These are phyloP conservation scores for Glomeris maerens DNA, from an alignment of 1,140 invertebrate genomes.

Conservation along the genomic window DNA sequence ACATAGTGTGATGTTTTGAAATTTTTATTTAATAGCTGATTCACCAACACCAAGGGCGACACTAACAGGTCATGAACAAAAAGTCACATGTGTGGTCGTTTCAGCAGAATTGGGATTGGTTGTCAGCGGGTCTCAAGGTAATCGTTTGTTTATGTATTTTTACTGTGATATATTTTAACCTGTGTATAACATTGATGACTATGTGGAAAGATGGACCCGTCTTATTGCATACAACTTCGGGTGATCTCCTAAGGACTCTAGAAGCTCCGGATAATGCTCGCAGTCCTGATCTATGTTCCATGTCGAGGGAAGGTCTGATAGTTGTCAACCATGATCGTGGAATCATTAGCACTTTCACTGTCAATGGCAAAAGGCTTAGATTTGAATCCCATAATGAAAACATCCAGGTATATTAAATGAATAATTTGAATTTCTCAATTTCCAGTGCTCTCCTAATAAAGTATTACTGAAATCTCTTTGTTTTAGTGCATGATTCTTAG, in stretches of 20 bases:
- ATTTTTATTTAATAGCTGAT: conserved; percentile 35
- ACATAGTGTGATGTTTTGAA: conserved; percentile 7
- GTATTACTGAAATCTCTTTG: conserved; percentile 10
- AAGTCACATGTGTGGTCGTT: conserved; percentile 86
- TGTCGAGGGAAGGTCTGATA: conserved; percentile 92
- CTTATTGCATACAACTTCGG: conserved; percentile 94
- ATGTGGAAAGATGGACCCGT: conserved; percentile 88
- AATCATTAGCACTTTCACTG: conserved; percentile 80
- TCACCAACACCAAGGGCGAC: conserved; percentile 87
- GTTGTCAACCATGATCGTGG: conserved; percentile 84
- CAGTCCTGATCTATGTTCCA: conserved; percentile 79
- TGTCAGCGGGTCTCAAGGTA: conserved; percentile 78
- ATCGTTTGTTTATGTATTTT: conserved; percentile 28
- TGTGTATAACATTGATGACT: background rate
- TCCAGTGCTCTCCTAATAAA: background rate
- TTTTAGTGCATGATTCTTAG: conserved; percentile 81
- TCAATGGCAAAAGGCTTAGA: conserved; percentile 73
- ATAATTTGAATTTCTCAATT: conserved; percentile 5
- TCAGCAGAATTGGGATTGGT: conserved; percentile 96
- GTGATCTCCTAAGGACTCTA: conserved; percentile 83
- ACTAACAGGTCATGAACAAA: conserved; percentile 89
- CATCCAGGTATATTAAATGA: conserved; percentile 54
- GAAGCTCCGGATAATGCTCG: conserved; percentile 60
- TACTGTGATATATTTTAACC: background rate
- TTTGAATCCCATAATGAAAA: conserved; percentile 86